Evolutionary conservation across 2,888 invertebrate species (phyloP).

Genomic region (Autographa pulchrina): DNA sequence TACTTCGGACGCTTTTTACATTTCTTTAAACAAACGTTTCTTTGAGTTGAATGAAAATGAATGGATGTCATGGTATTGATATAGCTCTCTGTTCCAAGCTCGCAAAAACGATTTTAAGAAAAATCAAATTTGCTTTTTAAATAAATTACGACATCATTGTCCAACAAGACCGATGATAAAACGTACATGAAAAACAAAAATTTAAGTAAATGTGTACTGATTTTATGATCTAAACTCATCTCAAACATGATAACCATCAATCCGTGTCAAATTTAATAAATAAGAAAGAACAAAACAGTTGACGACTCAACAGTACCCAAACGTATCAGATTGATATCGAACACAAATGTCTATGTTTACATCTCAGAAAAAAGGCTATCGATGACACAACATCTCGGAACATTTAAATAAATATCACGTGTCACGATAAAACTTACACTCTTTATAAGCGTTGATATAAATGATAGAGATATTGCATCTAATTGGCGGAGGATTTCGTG

Average conservation of each 20-base stretch:
- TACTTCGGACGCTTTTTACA: constrained; percentile 60
- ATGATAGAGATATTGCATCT: constrained; percentile 75
- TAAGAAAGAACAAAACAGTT: constrained; percentile 51
- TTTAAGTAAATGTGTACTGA: background rate
- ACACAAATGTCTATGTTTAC: constrained; percentile 60
- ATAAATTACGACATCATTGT: background rate
- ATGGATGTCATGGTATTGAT: constrained; percentile 28
- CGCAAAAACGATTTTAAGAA: constrained; percentile 20
- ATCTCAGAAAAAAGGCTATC: constrained; percentile 49
- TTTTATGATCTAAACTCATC: constrained; percentile 39
- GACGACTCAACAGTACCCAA: constrained; percentile 51
- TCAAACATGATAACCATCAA: constrained; percentile 23
- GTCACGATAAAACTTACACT: constrained; percentile 48
- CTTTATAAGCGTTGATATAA: constrained; percentile 57
- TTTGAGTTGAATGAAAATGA: constrained; percentile 27
- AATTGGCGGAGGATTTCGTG: constrained; percentile 70
- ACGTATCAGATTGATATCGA: constrained; percentile 62
- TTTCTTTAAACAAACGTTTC: constrained; percentile 63
- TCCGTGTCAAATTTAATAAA: constrained; percentile 43
- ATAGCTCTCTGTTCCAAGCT: constrained; percentile 27
- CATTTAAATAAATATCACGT: constrained; percentile 56
- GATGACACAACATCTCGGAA: constrained; percentile 46
- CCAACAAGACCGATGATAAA: background rate
- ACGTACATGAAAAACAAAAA: background rate
- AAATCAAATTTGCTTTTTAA: constrained; percentile 1